These are phyloP conservation scores for Calonectris borealis DNA, from an alignment of 2,113 vertebrate genomes.

Conservation along the genomic window DNA sequence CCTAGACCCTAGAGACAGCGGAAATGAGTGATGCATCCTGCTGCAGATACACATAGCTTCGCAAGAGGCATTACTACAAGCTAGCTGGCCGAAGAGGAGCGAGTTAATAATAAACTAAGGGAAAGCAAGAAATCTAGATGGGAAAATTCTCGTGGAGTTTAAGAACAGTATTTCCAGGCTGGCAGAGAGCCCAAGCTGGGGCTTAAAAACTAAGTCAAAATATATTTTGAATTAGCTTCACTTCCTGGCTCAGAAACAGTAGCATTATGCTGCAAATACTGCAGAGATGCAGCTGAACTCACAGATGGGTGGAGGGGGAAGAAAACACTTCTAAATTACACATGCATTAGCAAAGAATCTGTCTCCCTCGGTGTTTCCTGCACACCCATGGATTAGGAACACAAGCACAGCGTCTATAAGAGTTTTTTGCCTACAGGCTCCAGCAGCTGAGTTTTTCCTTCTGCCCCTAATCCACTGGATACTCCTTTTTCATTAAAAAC, in stretches of 20 bases:
- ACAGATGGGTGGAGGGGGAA: slow-evolving; percentile 58
- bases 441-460: slow-evolving; percentile 18
- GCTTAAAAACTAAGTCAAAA: slow-evolving; percentile 43
- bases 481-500: slow-evolving; percentile 59
- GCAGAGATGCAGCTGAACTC: slow-evolving; percentile 59
- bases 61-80: not conserved
- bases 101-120: not conserved
- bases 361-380: slow-evolving; percentile 47
- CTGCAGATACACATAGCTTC: not conserved
- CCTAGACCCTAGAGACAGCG: not conserved
- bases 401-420: not conserved
- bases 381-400: slow-evolving; percentile 55
- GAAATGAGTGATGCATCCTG: not conserved
- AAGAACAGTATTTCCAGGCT: slow-evolving; percentile 5
- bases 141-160: not conserved
- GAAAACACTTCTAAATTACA: slow-evolving; percentile 50
- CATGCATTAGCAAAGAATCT: slow-evolving; percentile 34
- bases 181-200: not conserved
- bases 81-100: not conserved
- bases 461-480: slow-evolving; percentile 32
- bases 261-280: slow-evolving; percentile 50
- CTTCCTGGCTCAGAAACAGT: slow-evolving; percentile 64
- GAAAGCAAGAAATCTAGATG: not conserved
- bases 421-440: slow-evolving; percentile 39
- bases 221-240: slow-evolving; percentile 47